Evolutionary conservation across 2,888 invertebrate genomes (phyloP), one percentile per base, ranked within the genome.

Genomic region (Steinernema carpocapsae): DNA sequence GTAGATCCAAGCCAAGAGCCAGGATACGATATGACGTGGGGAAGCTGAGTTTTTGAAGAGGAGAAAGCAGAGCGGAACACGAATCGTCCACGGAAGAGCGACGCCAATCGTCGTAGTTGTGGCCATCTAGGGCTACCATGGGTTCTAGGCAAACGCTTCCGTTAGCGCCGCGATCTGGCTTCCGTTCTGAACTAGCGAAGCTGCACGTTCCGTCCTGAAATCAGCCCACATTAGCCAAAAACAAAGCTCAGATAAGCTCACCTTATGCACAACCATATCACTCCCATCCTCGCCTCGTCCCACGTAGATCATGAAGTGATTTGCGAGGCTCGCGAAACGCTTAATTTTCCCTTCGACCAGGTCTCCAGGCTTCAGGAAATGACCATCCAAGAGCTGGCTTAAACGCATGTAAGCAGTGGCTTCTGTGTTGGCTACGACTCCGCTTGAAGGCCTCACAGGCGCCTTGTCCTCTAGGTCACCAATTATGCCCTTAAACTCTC

Each of bases 291-390:
- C 29, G 29, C 17, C 10, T 1, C 29, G 17, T 12, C 64, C 64
- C 17, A 64, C 32, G 19, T 64, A 64, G 32, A 64, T 26, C 64
- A 64, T 64, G 14, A 64, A 64, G 64, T 64, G 64, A 32, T 64
- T 64, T 3, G 32, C 32, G 6, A 64, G 29, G 10, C 29, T 64
- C 32, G 10, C 24, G 64, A 29, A 64, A 1, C 37, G 24, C 37
- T 64, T 29, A n/a, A 64, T 64, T 17, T 32, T 64, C 32, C 17
- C 64, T 17, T 64, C 64, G 17, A 64, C 64, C 64, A 37, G 12
- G 26, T 64, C 64, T 10, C 64, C 64, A 4, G 64, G 64, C 32
- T 29, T 64, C 32, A 64, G 64, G 64, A 64, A 32, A 7, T 17
- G 4, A 1, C 64, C 64, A 10, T 64, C 32, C 12, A 64, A 29